Evolutionary conservation across 2,113 vertebrate genomes (phyloP), one percentile per base, ranked within the genome.

Genomic region (Semicossyphus pulcher): DNA sequence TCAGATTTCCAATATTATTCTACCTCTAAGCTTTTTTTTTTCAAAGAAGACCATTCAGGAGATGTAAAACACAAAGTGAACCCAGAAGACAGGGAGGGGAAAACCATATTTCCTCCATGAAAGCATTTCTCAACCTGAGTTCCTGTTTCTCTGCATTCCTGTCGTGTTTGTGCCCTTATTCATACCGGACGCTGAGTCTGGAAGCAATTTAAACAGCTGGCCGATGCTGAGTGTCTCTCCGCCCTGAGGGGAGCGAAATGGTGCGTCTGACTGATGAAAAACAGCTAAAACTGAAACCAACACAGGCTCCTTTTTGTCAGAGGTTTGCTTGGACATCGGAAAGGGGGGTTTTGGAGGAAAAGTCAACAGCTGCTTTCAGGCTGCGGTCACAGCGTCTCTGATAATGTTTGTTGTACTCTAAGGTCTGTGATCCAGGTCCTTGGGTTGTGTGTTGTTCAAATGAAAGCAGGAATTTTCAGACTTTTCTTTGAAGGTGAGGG

Each of bases 131-230:
- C 66, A 67, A 75, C 58, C 72, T 69, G 51, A 64, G 78, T 73
- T 84, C 58, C 62, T 72, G 59, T 70, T 81, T 65, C 31, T 67
- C 45, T 60, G 74, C 81, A 87, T 91, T 91, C 86, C 78, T 72
- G 49, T 77, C 75, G 54, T 85, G 32, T 69, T 81, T 79, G 48
- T 31, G 26, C 75, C 34, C 58, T 82, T 69, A 81, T 65, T 86
- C 78, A 72, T 61, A 63, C 74, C 48, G 56, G 72, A 60, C 4
- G 18, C 45, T 54, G 72, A 11, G 75, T 86, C 87, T 92, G 90
- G 78, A 90, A 80, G 37, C 63, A 79, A 83, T 86, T 85, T 74
- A 60, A 86, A 86, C 88, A 88, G 80, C 85, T 85, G 89, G 86
- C 49, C 25, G 5, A 12, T 15, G 61, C 49, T 37, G 54, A 26